Evolutionary conservation across 2,888 invertebrate genomes (phyloP).

Genomic region (Tenthredo livida): DNA sequence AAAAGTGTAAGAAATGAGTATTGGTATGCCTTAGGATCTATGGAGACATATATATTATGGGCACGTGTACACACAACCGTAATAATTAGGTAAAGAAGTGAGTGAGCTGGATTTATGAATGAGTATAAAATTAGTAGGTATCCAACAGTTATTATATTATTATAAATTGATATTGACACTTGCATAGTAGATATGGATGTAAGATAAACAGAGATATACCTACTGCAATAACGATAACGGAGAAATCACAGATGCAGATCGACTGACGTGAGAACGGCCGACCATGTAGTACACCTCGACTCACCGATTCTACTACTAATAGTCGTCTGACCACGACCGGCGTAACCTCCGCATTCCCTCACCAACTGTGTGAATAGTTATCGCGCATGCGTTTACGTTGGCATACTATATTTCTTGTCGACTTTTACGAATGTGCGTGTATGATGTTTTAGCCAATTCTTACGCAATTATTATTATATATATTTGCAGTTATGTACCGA

Average conservation of each 20-base stretch:
- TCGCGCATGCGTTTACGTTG: slow-evolving; percentile 36
- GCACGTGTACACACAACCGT: background rate
- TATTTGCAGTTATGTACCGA: background rate
- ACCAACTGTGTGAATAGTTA: slow-evolving; percentile 7
- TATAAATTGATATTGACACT: background rate
- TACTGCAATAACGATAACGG: background rate
- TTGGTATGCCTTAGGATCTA: background rate
- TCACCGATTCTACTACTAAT: slow-evolving; percentile 34
- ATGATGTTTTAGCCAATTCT: background rate
- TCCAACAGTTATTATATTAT: background rate
- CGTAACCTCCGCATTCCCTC: slow-evolving; percentile 38
- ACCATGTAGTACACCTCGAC: background rate
- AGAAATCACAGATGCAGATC: background rate
- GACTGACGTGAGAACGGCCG: background rate
- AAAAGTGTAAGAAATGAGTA: background rate
- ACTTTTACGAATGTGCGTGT: background rate
- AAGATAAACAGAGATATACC: background rate
- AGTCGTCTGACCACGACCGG: slow-evolving; percentile 36
- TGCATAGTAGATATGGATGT: background rate
- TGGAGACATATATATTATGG: background rate
- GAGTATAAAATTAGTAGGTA: background rate
- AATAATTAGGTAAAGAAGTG: background rate
- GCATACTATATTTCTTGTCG: background rate
- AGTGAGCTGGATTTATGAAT: background rate
- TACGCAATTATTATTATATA: background rate